Conservation (phyloP, 2,113 vertebrate genomes). For the Brevimyrus niger region DNA sequence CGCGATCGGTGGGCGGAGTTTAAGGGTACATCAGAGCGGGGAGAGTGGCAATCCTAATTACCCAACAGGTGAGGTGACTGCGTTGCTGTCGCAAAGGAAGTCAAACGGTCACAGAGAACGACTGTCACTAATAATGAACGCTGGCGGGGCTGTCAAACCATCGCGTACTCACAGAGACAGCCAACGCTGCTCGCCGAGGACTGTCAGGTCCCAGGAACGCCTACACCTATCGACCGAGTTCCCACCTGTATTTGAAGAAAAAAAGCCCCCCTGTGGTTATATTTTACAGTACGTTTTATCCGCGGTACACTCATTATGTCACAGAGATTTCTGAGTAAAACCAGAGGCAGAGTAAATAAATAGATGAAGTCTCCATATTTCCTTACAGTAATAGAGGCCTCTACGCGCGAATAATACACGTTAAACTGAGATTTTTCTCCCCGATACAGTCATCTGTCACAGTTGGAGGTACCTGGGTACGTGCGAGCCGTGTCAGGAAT, state of each 20-base stretch:
- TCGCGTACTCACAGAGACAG: slow-evolving; percentile 1
- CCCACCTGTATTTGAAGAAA: neutral
- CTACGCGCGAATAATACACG: neutral
- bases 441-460: neutral
- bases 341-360: neutral
- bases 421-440: neutral
- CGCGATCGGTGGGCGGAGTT: slow-evolving; percentile 72
- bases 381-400: neutral
- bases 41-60: slow-evolving; percentile 99
- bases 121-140: slow-evolving; percentile 97
- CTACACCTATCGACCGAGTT: neutral
- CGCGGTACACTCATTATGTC: neutral
- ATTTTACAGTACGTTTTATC: neutral
- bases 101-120: slow-evolving; percentile 79
- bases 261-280: neutral
- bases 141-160: slow-evolving; percentile 94
- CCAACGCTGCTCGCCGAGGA: neutral
- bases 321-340: neutral
- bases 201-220: neutral
- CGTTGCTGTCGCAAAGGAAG: slow-evolving; percentile 99
- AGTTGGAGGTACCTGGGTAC: neutral
- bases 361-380: neutral
- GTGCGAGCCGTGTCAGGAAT: neutral
- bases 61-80: slow-evolving; percentile 99
- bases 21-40: slow-evolving; percentile 92